Conservation (phyloP, 2,888 invertebrate genomes). For the Tinea trinotella region DNA sequence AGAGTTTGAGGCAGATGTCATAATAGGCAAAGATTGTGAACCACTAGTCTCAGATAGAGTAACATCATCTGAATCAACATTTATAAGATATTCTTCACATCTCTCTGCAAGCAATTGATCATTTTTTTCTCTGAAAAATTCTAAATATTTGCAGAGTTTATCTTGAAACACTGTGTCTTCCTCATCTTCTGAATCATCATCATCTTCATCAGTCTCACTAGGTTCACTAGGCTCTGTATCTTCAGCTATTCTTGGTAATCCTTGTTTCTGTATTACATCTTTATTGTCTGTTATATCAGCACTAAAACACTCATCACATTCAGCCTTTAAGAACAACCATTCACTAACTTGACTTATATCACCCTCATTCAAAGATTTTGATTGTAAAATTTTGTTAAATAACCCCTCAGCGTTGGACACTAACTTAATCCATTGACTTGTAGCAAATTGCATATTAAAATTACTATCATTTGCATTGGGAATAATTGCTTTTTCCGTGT, state of each 20-base stretch:
- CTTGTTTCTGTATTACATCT: conserved; percentile 54
- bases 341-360: conserved; percentile 83
- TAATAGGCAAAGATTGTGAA: conserved; percentile 58
- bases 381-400: conserved; percentile 81
- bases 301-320: conserved; percentile 87
- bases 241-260: conserved; percentile 63
- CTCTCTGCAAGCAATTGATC: conserved; percentile 76
- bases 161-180: conserved; percentile 78
- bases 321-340: conserved; percentile 89
- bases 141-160: conserved; percentile 80
- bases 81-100: conserved; percentile 73
- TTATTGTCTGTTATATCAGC: conserved; percentile 66
- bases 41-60: conserved; percentile 66
- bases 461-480: conserved; percentile 33
- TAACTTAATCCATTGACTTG: conserved; percentile 85
- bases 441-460: conserved; percentile 87
- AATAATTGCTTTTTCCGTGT: conserved; percentile 45
- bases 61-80: conserved; percentile 65
- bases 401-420: conserved; percentile 88
- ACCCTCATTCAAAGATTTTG: conserved; percentile 77
- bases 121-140: conserved; percentile 78
- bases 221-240: conserved; percentile 74
- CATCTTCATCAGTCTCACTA: conserved; percentile 74
- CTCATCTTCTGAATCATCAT: conserved; percentile 73
- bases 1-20: conserved; percentile 64